Base-by-base conservation (phyloP, 2,113 vertebrate genomes). In the Noturus placidus region DNA sequence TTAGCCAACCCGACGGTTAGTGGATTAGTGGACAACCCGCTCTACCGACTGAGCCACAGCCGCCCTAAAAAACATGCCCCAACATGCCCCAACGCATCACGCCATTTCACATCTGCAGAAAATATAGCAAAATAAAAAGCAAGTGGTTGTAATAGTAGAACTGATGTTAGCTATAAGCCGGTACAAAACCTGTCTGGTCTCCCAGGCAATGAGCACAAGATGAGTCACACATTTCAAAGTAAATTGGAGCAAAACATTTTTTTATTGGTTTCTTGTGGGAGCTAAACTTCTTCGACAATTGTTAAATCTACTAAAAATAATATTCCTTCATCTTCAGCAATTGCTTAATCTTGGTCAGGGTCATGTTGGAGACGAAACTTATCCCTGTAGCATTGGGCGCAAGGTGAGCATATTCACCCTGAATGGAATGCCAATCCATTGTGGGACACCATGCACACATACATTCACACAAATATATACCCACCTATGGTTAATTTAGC, bases 111-210 rank as follows among this genome's bases (percentile, higher is more conserved):
- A 59, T 61, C 9, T 38, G 30, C 19, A 80, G 30, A 57, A 80
- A 80, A 57, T 80, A 57, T 13, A 20, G n/a, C 2, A 30, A 57
- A 35, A 25, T 17, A 9, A 59, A 0, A 42, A 61, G 9, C 56
- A 59, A 82, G 33, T 35, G 52, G 77, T 33, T 30, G 54, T 57
- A 33, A n/a, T 27, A 76, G 42, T 76, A 54, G 76, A 57, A 30
- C 20, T 82, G 33, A 63, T 82, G 57, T 65, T 82, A 42, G 59
- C 59, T 65, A 46, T 15, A 46, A 27, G 81, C 35, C 81, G 65
- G 35, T n/a, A 42, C 13, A 46, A 65, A 63, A n/a, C 27, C 38
- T 46, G 9, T 9, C 56, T 59, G 19, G 54, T 83, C 27, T 4
- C 0, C 20, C 80, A 20, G 11, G 59, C 27, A 59, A 14, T 63